Conservation (phyloP, 2,888 invertebrate genomes). For the Thereva nobilitata region DNA sequence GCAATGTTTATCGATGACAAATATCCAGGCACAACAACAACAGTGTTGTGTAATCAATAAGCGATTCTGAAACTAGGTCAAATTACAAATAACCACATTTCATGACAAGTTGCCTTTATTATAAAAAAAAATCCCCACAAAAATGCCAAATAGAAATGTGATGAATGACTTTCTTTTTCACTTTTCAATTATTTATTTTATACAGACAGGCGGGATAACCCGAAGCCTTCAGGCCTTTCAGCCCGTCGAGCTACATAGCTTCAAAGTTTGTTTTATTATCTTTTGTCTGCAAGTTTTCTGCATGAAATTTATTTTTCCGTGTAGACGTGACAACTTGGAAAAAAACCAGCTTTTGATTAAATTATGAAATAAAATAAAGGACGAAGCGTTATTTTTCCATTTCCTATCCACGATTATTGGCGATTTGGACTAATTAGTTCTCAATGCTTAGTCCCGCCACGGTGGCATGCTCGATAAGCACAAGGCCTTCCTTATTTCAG, state of each 20-base stretch:
- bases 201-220: background rate
- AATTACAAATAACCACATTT: constrained; percentile 50
- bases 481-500: too few species aligned
- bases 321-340: too few species aligned
- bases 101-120: constrained; percentile 37
- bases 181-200: constrained; percentile 24
- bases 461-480: too few species aligned
- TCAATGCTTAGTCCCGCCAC: too few species aligned
- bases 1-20: constrained; percentile 26
- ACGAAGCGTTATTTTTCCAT: too few species aligned
- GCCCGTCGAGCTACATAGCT: background rate
- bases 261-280: background rate
- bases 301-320: too few species aligned
- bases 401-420: too few species aligned
- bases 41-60: constrained; percentile 58
- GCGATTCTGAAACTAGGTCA: constrained; percentile 54
- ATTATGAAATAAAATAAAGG: too few species aligned
- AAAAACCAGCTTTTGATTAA: too few species aligned
- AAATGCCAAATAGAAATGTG: constrained; percentile 31
- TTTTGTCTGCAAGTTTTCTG: too few species aligned
- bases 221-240: background rate
- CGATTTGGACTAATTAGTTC: too few species aligned
- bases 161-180: constrained; percentile 20
- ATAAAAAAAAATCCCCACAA: constrained; percentile 22
- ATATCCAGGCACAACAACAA: constrained; percentile 25